phyloP scores from a whole-genome alignment of 2,888 invertebrate species.

The Chrysomela aeneicollis region DNA sequence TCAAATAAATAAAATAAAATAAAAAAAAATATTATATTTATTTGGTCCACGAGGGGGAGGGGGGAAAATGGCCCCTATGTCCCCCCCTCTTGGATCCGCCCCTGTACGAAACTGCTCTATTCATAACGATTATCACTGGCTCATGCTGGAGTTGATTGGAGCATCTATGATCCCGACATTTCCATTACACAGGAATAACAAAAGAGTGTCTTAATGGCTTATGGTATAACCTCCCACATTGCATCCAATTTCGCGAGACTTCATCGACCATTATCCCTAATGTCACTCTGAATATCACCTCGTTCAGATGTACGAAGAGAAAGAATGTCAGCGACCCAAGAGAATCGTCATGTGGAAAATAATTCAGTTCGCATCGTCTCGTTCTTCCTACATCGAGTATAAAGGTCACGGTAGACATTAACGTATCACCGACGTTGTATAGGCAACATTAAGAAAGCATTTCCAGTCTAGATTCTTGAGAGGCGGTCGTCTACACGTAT shows the following conservation, averaged over 20 bases:
- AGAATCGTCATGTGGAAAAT: neutral
- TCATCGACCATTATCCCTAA: neutral
- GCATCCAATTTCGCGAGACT: neutral
- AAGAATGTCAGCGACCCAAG: conserved; percentile 1
- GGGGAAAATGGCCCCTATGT: too few species aligned
- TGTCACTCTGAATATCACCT: neutral
- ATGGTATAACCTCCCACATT: neutral
- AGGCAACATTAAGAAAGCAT: conserved; percentile 5
- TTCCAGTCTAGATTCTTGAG: conserved; percentile 3
- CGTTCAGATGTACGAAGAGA: neutral
- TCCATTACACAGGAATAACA: too few species aligned
- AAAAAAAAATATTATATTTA: too few species aligned
- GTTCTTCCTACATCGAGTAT: neutral
- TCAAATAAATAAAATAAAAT: too few species aligned
- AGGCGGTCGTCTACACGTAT: neutral
- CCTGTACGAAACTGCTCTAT: too few species aligned
- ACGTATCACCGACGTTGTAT: conserved; percentile 3
- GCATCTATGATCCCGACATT: too few species aligned
- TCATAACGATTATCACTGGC: too few species aligned
- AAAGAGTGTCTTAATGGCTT: neutral
- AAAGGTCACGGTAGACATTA: conserved; percentile 8
- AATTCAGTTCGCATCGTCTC: neutral
- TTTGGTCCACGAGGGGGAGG: too few species aligned
- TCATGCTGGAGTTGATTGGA: too few species aligned
- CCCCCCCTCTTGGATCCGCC: too few species aligned